A percentile compares a stretch with the other conserved stretches of the same genome.
These are phyloP conservation scores for Athrips mouffetella DNA, from an alignment of 2,888 invertebrate genomes.

Conservation along the genomic window DNA sequence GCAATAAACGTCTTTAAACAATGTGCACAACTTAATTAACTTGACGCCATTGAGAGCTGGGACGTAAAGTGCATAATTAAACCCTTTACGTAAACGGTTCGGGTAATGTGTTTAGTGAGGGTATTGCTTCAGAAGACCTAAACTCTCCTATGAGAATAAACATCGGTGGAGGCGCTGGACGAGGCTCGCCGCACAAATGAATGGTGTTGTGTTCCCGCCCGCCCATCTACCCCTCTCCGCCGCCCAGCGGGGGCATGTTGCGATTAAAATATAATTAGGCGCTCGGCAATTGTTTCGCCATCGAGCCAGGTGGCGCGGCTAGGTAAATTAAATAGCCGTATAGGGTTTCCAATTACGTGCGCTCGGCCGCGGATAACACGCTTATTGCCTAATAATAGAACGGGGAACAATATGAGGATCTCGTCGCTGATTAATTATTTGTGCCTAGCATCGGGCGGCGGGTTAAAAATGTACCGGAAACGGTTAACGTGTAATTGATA, in stretches of 20 bases:
- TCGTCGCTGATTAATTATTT: conserved; percentile 63
- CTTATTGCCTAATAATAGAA: conserved; percentile 72
- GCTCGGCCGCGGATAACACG: conserved; percentile 55
- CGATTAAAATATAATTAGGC: conserved; percentile 78
- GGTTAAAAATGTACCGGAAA: conserved; percentile 50
- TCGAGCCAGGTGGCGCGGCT: conserved; percentile 71
- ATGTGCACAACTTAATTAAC: conserved; percentile 69
- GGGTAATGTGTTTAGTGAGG: conserved; percentile 73
- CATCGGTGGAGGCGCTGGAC: conserved; percentile 57
- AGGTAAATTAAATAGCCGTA: conserved; percentile 75
- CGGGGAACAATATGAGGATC: conserved; percentile 55
- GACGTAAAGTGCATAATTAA: conserved; percentile 71
- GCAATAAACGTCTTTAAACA: conserved; percentile 63
- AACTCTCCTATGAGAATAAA: conserved; percentile 76
- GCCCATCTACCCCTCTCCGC: conserved; percentile 22
- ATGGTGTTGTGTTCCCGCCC: conserved; percentile 49
- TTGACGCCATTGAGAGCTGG: conserved; percentile 66
- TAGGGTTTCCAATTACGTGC: conserved; percentile 68
- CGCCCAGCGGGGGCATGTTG: conserved; percentile 52
- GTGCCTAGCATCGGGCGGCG: conserved; percentile 30
- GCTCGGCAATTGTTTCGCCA: conserved; percentile 74
- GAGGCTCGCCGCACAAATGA: conserved; percentile 66
- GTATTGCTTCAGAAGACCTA: conserved; percentile 73
- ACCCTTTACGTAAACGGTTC: conserved; percentile 72
- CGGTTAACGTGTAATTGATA: conserved; percentile 42